These are phyloP conservation scores for Orthosia incerta DNA, from an alignment of 2,888 invertebrate genomes.

Conservation along the genomic window DNA sequence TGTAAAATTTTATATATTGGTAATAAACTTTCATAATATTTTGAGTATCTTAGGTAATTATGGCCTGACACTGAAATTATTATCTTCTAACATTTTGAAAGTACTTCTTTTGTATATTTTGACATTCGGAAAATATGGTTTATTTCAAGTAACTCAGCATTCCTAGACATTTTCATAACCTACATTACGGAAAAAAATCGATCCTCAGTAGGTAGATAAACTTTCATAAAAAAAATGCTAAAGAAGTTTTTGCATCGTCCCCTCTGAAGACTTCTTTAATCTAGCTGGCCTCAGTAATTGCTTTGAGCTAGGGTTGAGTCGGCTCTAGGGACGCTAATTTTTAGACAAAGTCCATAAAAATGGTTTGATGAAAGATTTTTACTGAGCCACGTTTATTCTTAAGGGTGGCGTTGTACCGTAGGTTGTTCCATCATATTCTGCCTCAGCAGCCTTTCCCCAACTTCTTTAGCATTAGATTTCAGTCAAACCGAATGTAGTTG, in stretches of 20 bases:
- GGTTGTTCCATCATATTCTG: background rate
- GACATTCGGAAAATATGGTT: background rate
- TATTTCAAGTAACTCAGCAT: background rate
- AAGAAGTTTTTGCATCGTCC: conserved; percentile 32
- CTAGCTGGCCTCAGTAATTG: conserved; percentile 50
- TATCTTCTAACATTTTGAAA: no score
- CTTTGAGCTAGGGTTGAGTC: conserved; percentile 33
- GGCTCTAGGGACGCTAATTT: conserved; percentile 44
- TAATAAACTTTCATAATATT: no score
- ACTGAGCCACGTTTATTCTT: conserved; percentile 3
- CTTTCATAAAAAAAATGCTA: conserved; percentile 20
- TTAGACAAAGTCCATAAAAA: conserved; percentile 40
- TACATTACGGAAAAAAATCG: no score
- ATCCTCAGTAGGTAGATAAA: background rate
- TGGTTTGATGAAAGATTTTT: conserved; percentile 34
- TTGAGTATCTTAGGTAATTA: no score
- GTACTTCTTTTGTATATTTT: no score
- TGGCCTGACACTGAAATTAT: no score
- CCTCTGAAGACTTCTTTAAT: conserved; percentile 44
- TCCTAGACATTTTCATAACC: background rate
- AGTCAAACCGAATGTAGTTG: no score
- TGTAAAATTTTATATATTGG: no score
- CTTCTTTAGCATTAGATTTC: background rate
- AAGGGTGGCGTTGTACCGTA: background rate
- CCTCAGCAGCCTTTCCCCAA: background rate